phyloP scores from a whole-genome alignment of 2,797 vertebrate genomes.

The Epinephelus coioides region DNA sequence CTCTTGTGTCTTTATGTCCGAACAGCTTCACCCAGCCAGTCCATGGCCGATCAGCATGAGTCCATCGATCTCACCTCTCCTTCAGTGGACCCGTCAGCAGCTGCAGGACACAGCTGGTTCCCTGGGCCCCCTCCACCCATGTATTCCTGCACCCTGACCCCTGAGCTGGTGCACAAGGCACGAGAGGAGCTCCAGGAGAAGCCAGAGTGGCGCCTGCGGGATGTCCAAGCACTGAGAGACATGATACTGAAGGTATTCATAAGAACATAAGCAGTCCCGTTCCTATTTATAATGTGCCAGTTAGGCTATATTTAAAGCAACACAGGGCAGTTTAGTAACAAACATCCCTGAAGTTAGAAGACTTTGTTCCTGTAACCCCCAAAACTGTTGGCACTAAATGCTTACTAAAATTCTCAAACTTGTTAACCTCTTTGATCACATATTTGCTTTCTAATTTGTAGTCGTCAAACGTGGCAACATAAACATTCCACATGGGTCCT shows the following conservation, averaged over 20 bases:
- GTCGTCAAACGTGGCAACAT: too few relatives aligned
- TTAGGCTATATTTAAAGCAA: not conserved
- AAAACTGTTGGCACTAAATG: not conserved
- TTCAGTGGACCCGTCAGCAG: slow-evolving; percentile 58
- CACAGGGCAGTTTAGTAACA: not conserved
- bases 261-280: not conserved
- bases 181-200: slow-evolving; percentile 98
- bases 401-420: not conserved
- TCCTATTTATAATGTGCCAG: not conserved
- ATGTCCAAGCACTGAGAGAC: slow-evolving; percentile 96
- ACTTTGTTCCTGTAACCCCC: too few relatives aligned
- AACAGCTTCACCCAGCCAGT: slow-evolving; percentile 69
- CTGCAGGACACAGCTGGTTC: slow-evolving; percentile 81
- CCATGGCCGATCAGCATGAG: slow-evolving; percentile 93
- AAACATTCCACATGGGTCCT: too few relatives aligned
- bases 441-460: too few relatives aligned
- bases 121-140: slow-evolving; percentile 84
- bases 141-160: slow-evolving; percentile 92
- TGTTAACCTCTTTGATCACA: too few relatives aligned
- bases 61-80: slow-evolving; percentile 87
- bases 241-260: slow-evolving; percentile 90
- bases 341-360: not conserved
- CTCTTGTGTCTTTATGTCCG: slow-evolving; percentile 1
- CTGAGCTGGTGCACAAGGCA: slow-evolving; percentile 94
- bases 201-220: slow-evolving; percentile 96